phyloP scores from a whole-genome alignment of 2,113 vertebrate genomes.

The Cynopterus brachyotis region DNA sequence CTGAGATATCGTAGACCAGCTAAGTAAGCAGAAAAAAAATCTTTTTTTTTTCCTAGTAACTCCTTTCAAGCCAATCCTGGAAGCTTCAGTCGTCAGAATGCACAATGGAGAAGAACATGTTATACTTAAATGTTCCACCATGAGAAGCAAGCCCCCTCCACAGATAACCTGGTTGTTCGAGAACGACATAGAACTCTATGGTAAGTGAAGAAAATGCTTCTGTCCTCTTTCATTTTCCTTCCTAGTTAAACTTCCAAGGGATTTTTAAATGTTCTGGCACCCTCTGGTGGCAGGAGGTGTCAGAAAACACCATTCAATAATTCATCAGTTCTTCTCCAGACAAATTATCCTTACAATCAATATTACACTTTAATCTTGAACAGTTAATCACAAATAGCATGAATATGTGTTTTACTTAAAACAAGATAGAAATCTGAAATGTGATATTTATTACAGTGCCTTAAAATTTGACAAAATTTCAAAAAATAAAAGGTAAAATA shows the following conservation, averaged over 20 bases:
- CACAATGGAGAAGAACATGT: not conserved
- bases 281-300: slow-evolving; percentile 53
- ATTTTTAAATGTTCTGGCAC: slow-evolving; percentile 28
- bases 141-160: slow-evolving; percentile 79
- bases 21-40: slow-evolving; percentile 16
- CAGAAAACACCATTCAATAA: not conserved
- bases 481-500: not conserved
- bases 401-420: not conserved
- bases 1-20: not conserved
- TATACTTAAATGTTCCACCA: slow-evolving; percentile 71
- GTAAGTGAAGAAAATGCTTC: slow-evolving; percentile 43
- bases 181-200: slow-evolving; percentile 69
- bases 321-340: not conserved
- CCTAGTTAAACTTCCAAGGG: not conserved
- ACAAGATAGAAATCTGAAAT: not conserved
- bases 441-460: not conserved
- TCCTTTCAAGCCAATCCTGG: slow-evolving; percentile 77
- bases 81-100: slow-evolving; percentile 34
- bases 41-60: slow-evolving; percentile 72
- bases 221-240: not conserved
- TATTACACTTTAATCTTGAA: not conserved
- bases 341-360: not conserved
- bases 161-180: slow-evolving; percentile 82
- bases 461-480: not conserved
- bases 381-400: not conserved